phyloP scores from a whole-genome alignment of 2,797 vertebrate genomes.

The Hippoglossus hippoglossus region DNA sequence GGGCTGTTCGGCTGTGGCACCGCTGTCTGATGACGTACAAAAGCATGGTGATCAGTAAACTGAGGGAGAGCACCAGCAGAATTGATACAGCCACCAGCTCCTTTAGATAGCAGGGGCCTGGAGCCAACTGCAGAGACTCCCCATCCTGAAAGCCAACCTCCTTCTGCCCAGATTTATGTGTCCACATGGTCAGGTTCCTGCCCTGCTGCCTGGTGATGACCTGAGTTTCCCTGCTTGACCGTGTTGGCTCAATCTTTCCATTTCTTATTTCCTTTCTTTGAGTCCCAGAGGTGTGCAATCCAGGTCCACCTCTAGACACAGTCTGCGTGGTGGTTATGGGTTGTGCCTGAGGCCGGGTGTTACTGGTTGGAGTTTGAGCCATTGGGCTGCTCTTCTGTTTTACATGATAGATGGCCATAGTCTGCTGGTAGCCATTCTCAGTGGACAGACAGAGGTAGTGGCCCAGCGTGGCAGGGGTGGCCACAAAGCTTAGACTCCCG shows the following conservation, averaged over 20 bases:
- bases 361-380: slow-evolving; percentile 20
- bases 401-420: slow-evolving; percentile 75
- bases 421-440: slow-evolving; percentile 81
- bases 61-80: slow-evolving; percentile 75
- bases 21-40: slow-evolving; percentile 66
- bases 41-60: slow-evolving; percentile 62
- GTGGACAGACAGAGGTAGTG: slow-evolving; percentile 78
- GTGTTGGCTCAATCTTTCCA: slow-evolving; percentile 9
- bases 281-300: slow-evolving; percentile 9
- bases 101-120: slow-evolving; percentile 66
- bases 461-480: slow-evolving; percentile 78
- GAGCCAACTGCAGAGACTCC: slow-evolving; percentile 21
- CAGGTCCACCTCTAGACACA: not conserved
- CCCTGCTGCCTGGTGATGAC: slow-evolving; percentile 16
- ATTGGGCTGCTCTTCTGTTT: slow-evolving; percentile 66
- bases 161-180: slow-evolving; percentile 1
- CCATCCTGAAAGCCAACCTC: slow-evolving; percentile 17
- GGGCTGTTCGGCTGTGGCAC: slow-evolving; percentile 63
- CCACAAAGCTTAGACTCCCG: slow-evolving; percentile 80
- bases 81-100: slow-evolving; percentile 81
- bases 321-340: slow-evolving; percentile 16
- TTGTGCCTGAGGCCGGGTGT: slow-evolving; percentile 3
- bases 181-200: slow-evolving; percentile 34
- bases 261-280: slow-evolving; percentile 22
- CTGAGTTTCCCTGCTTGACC: slow-evolving; percentile 15